Evolutionary conservation across 1,140 invertebrate species (phyloP).

Genomic region (Drosophila sp.): DNA sequence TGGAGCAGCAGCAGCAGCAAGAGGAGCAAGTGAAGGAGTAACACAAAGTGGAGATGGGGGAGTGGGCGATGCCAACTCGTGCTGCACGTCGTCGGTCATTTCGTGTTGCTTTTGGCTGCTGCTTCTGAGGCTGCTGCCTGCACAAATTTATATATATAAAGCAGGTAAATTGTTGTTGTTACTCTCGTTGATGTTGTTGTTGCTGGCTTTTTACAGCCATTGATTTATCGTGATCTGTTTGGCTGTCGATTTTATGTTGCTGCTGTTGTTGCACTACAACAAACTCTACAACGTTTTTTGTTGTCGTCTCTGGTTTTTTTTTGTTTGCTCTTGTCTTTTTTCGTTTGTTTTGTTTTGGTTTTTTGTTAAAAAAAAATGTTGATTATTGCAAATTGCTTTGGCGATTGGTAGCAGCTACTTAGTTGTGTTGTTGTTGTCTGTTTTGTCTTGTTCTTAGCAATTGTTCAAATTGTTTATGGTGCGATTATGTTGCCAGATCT

Average conservation of each 20-base stretch:
- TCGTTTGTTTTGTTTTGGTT: constrained; percentile 30
- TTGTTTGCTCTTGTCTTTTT: constrained; percentile 35
- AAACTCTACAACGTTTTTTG: constrained; percentile 52
- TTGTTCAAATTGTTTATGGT: constrained; percentile 74
- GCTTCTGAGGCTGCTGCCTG: constrained; percentile 37
- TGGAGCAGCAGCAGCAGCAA: neutral
- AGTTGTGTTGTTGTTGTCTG: constrained; percentile 66
- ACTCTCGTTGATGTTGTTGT: constrained; percentile 48
- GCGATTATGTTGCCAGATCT: constrained; percentile 52
- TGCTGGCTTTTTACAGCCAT: constrained; percentile 64
- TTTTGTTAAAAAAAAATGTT: constrained; percentile 67
- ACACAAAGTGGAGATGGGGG: neutral
- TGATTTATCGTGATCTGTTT: constrained; percentile 80
- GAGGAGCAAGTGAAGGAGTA: neutral
- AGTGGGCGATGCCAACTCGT: constrained; percentile 59
- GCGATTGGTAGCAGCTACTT: constrained; percentile 82
- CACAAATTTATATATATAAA: constrained; percentile 69
- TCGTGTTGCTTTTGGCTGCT: constrained; percentile 72
- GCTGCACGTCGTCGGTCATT: constrained; percentile 81
- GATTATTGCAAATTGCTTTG: constrained; percentile 83
- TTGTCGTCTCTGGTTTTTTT: constrained; percentile 30
- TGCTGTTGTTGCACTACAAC: constrained; percentile 64
- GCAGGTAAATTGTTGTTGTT: constrained; percentile 37
- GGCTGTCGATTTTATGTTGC: constrained; percentile 75
- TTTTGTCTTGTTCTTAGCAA: constrained; percentile 72